A percentile compares a stretch with the other conserved stretches of the same genome.
These are phyloP conservation scores for Hippocampus zosterae DNA, from an alignment of 2,113 vertebrate genomes.

Conservation along the genomic window DNA sequence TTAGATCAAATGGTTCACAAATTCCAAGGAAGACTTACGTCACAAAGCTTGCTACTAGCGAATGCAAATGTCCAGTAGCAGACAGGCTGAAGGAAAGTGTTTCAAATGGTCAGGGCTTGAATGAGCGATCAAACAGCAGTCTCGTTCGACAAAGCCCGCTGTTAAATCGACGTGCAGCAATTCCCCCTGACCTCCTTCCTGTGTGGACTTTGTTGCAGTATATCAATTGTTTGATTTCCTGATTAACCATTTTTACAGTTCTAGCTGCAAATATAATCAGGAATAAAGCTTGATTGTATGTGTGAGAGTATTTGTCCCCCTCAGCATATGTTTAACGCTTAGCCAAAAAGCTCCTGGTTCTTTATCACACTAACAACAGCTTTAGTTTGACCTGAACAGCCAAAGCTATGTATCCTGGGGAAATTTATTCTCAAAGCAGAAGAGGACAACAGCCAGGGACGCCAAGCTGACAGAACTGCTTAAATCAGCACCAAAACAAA, in stretches of 20 bases:
- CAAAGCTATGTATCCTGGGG: conserved; percentile 10
- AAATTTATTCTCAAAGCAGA: conserved; percentile 34
- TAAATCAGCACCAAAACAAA: conserved; percentile 19
- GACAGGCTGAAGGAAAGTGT: background rate
- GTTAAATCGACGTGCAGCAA: background rate
- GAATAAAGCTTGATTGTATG: no score
- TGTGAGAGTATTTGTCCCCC: background rate
- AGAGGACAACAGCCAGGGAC: conserved; percentile 18
- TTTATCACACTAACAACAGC: background rate
- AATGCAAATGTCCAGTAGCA: background rate
- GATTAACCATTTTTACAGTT: background rate
- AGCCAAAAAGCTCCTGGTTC: background rate
- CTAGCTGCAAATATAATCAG: no score
- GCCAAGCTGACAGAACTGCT: conserved; percentile 24
- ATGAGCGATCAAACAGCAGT: background rate
- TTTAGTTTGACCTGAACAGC: conserved; percentile 25
- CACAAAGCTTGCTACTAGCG: background rate
- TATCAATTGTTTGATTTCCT: background rate
- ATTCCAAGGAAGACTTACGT: background rate
- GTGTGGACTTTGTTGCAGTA: background rate
- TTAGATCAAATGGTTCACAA: background rate
- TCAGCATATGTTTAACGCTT: background rate
- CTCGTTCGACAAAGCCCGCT: background rate
- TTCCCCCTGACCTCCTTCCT: background rate
- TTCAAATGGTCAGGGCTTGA: background rate